Conservation (phyloP, 2,888 invertebrate species). For the Scaptomyza cyrtandrae region DNA sequence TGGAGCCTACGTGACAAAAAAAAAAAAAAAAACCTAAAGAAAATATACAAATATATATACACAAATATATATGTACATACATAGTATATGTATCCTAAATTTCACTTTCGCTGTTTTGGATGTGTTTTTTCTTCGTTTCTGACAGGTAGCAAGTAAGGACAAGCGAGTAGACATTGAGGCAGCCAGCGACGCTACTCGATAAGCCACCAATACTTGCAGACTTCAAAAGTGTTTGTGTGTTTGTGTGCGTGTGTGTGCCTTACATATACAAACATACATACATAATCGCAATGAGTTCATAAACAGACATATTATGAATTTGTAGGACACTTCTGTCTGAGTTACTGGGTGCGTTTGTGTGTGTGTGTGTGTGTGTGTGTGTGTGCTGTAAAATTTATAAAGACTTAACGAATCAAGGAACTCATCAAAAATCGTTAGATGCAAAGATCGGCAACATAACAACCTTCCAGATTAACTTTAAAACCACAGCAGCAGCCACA, state of each 20-base stretch:
- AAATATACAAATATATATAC: conserved; percentile 19
- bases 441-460: conserved; percentile 58
- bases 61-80: conserved; percentile 22
- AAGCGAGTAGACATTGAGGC: conserved; percentile 70
- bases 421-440: conserved; percentile 80
- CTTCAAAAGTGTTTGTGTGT: conserved; percentile 14
- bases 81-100: conserved; percentile 19
- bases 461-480: too few species aligned
- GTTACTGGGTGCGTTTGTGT: not conserved
- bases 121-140: conserved; percentile 31
- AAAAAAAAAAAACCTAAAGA: too few species aligned
- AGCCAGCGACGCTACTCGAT: conserved; percentile 62
- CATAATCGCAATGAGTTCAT: conserved; percentile 42
- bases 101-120: conserved; percentile 61
- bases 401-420: conserved; percentile 79
- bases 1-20: conserved; percentile 72
- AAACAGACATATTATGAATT: conserved; percentile 78
- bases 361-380: conserved; percentile 14
- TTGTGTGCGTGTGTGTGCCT: conserved; percentile 20
- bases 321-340: conserved; percentile 63
- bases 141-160: conserved; percentile 59
- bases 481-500: not conserved
- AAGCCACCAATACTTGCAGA: conserved; percentile 58
- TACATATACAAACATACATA: conserved; percentile 27
- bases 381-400: conserved; percentile 53